Percentiles rank a stretch among this genome's conserved stretches.
Conservation (phyloP, 2,113 vertebrate species). For the Antidorcas marsupialis region DNA sequence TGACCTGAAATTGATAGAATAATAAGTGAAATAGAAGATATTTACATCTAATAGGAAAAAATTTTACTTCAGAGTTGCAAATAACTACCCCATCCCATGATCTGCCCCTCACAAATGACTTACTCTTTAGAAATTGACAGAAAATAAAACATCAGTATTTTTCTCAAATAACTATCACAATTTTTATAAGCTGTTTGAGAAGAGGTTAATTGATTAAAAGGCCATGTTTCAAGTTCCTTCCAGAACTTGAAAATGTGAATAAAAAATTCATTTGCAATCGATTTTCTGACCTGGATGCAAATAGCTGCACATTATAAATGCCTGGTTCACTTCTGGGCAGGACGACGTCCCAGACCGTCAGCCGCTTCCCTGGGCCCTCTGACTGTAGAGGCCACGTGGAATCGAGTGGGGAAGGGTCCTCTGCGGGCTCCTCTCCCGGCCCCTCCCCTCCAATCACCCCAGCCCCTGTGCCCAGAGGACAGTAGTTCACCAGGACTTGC, state of each 20-base stretch:
- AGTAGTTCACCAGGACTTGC: no score
- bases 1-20: not conserved
- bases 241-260: not conserved
- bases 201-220: not conserved
- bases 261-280: not conserved
- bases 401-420: not conserved
- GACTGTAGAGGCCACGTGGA: not conserved
- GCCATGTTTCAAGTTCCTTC: not conserved
- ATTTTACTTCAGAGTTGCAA: not conserved
- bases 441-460: accelerated
- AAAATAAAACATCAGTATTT: not conserved
- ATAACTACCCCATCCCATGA: not conserved
- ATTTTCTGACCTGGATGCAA: not conserved
- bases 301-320: accelerated
- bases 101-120: not conserved
- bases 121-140: not conserved
- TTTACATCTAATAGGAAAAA: not conserved
- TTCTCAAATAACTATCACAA: not conserved
- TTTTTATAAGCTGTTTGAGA: not conserved
- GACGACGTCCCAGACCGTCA: not conserved
- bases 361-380: not conserved
- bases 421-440: not conserved
- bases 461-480: accelerated
- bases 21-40: no score
- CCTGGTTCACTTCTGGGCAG: not conserved